Evolutionary conservation across 2,888 invertebrate species (phyloP).

Genomic region (Strigamia crassipes): DNA sequence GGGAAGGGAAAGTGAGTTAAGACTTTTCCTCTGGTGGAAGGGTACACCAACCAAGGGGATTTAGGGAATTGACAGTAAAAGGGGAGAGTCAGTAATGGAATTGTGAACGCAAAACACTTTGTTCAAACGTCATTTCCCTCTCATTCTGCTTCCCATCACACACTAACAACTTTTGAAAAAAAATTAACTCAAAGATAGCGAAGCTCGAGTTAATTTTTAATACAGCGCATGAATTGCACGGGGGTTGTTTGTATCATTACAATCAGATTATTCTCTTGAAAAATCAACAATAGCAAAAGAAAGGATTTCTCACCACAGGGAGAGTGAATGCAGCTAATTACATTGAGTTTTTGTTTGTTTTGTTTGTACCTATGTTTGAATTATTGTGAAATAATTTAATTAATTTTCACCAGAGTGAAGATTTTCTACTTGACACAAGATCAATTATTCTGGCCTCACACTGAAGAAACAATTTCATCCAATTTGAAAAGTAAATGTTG

Average conservation of each 20-base stretch:
- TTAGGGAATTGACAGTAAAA: conserved; percentile 4
- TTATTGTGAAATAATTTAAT: too few relatives aligned
- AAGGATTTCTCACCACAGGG: too few relatives aligned
- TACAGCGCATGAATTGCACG: too few relatives aligned
- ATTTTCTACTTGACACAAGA: not conserved
- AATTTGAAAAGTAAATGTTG: not conserved
- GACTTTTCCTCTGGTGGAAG: not conserved
- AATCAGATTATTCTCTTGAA: too few relatives aligned
- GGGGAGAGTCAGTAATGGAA: not conserved
- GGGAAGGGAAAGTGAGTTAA: conserved; percentile 10
- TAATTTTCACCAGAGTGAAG: too few relatives aligned
- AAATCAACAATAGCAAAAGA: too few relatives aligned
- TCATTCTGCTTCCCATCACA: not conserved
- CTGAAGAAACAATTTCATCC: not conserved
- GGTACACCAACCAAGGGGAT: not conserved
- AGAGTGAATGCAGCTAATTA: too few relatives aligned
- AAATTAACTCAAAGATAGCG: too few relatives aligned
- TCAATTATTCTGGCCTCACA: not conserved
- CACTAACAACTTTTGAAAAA: not conserved
- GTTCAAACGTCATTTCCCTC: not conserved
- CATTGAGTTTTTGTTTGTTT: too few relatives aligned
- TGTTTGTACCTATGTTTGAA: too few relatives aligned
- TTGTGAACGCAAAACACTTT: conserved; percentile 4
- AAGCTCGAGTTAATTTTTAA: too few relatives aligned
- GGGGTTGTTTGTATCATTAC: too few relatives aligned